Percentiles rank a stretch among this genome's conserved stretches.
Evolutionary conservation across 2,797 vertebrate species (phyloP).

Genomic region (Halcyon chelicuti): DNA sequence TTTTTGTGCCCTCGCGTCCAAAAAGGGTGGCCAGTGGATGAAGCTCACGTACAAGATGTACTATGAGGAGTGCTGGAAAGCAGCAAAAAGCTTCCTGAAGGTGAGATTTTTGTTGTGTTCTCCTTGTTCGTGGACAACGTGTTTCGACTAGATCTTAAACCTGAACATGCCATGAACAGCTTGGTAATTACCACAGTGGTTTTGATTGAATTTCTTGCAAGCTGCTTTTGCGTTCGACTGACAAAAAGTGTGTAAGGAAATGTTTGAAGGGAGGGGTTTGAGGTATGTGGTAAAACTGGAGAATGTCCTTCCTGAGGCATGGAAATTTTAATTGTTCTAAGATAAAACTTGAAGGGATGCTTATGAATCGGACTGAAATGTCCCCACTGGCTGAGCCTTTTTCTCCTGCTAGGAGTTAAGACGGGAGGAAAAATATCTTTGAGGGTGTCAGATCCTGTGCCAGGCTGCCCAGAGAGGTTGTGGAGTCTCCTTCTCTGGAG

Average conservation of each 20-base stretch:
- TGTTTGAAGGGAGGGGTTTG: background rate
- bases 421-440: no score
- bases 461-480: no score
- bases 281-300: background rate
- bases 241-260: background rate
- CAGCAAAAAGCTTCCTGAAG: constrained; percentile 91
- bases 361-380: background rate
- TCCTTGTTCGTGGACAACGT: rapidly evolving
- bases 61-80: constrained; percentile 85
- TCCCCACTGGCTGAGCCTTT: background rate
- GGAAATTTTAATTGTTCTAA: background rate
- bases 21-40: constrained; percentile 81
- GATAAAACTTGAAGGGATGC: background rate
- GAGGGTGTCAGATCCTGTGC: no score
- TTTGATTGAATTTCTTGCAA: background rate
- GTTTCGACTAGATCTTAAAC: background rate
- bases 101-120: constrained; percentile 65
- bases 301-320: background rate
- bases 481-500: no score
- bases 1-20: constrained; percentile 84
- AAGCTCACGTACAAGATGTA: constrained; percentile 86
- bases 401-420: background rate
- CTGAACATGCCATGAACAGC: background rate
- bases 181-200: background rate
- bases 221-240: background rate